Base-by-base conservation (phyloP, 2,888 invertebrate species). In the Resseliella maxima region DNA sequence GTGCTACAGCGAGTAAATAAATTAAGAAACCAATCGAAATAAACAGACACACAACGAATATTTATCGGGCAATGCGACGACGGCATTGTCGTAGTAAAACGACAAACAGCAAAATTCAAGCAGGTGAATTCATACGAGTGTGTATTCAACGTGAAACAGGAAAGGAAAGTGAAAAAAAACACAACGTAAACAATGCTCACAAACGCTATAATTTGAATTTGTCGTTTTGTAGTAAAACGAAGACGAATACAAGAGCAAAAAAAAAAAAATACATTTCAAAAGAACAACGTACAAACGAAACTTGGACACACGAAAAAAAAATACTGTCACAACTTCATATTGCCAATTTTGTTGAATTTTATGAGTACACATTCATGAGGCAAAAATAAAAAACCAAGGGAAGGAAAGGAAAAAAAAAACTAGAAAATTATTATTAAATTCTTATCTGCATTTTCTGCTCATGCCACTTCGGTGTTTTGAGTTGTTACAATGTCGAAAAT, bases 191-290 rank as follows among this genome's bases (percentile, higher is more conserved):
- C 83, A 83, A 83, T 83, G 36, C 38, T 36, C 83, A 72, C 83
- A 83, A 83, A 83, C 38, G 83, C 83, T 83, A 38, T 83, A 83
- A 83, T 83, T 83, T 83, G 38, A 83, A 1, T 83, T 83, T 83
- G 83, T 83, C 38, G 18, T 15, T 38, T 12, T 31, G 35, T 72
- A 72, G 31, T 72, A 31, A 31, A 72, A 31, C n/a, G 72, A 72
- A 27, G 15, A 35, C 31, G 31, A 72, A 72, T 72, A n/a, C 31
- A 72, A 31, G n/a, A 72, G 50, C 50, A 50, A 18, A 50, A 50
- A 50, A 50, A 31, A 72, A 31, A 72, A 15, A 15, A 31, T 59
- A 31, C 15, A n/a, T 31, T 72, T 72, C 15, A 72, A 15, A 72
- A 72, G 15, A 72, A 31, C 72, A 15, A 72, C 12, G 59, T 2